Percentiles rank a stretch among this genome's conserved stretches.
Conservation (phyloP, 2,797 vertebrate genomes). For the Falco cherrug region DNA sequence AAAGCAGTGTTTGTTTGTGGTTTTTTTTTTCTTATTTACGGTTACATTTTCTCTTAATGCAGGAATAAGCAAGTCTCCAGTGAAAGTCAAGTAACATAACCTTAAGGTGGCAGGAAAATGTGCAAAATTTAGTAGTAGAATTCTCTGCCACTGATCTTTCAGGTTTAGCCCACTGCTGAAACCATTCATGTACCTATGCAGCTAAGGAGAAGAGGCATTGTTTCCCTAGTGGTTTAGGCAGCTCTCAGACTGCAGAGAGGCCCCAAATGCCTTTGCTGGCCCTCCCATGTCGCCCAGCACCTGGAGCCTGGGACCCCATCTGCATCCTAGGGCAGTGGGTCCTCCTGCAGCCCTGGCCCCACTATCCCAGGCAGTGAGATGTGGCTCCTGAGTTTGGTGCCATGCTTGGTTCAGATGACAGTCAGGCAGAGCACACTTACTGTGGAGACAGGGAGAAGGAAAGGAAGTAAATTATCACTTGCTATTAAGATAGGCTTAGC, state of each 20-base stretch:
- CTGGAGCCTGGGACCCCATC: not conserved
- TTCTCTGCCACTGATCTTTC: not conserved
- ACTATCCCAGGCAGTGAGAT: not conserved
- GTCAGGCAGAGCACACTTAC: not conserved
- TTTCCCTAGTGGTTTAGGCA: not conserved
- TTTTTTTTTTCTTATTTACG: not conserved
- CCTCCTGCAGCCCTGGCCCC: fast-evolving
- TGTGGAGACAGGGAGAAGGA: not conserved
- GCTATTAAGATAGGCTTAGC: not conserved
- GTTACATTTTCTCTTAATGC: not conserved
- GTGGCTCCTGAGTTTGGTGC: fast-evolving
- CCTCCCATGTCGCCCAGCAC: fast-evolving
- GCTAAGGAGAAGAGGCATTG: not conserved
- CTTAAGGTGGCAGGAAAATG: not conserved
- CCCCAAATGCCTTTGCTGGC: fast-evolving
- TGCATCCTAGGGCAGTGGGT: fast-evolving
- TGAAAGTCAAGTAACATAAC: not conserved
- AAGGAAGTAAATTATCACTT: not conserved
- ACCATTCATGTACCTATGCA: fast-evolving
- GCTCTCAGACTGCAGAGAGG: not conserved
- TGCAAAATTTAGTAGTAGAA: not conserved
- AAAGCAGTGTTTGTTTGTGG: too few species aligned
- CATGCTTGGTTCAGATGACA: not conserved
- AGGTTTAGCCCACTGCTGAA: not conserved
- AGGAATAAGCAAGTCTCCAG: not conserved